Conservation (phyloP, 2,113 vertebrate genomes). For the Mormoops blainvillei region DNA sequence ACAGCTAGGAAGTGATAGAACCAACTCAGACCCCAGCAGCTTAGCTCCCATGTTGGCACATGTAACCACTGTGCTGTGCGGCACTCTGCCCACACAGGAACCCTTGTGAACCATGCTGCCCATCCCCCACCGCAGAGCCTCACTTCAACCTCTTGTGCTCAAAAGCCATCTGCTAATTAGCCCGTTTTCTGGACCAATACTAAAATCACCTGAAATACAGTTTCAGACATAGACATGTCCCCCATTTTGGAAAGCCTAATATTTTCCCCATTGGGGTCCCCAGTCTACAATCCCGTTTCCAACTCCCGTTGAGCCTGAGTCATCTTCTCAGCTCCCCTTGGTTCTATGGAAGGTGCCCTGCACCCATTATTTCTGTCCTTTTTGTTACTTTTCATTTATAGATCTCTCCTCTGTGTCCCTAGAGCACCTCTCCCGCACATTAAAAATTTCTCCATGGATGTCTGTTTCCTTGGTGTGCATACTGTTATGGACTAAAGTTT, state of each 20-base stretch:
- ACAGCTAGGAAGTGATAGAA: not conserved
- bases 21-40: not conserved
- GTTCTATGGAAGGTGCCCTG: not conserved
- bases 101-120: not conserved
- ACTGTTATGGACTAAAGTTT: not conserved
- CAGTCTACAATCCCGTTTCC: not conserved
- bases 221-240: accelerated
- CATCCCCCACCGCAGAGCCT: not conserved
- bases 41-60: too few relatives aligned
- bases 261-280: accelerated
- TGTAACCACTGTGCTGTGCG: accelerated
- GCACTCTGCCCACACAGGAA: accelerated
- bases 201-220: not conserved
- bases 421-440: not conserved
- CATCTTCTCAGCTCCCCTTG: not conserved
- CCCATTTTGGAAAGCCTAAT: accelerated
- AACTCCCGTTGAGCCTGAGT: too few relatives aligned
- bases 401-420: not conserved
- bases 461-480: not conserved
- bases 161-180: not conserved
- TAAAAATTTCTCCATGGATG: not conserved
- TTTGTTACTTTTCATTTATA: not conserved
- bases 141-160: not conserved
- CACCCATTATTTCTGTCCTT: not conserved
- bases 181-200: not conserved